These are phyloP conservation scores for Plotosus lineatus DNA, from an alignment of 2,113 vertebrate genomes.

Conservation along the genomic window DNA sequence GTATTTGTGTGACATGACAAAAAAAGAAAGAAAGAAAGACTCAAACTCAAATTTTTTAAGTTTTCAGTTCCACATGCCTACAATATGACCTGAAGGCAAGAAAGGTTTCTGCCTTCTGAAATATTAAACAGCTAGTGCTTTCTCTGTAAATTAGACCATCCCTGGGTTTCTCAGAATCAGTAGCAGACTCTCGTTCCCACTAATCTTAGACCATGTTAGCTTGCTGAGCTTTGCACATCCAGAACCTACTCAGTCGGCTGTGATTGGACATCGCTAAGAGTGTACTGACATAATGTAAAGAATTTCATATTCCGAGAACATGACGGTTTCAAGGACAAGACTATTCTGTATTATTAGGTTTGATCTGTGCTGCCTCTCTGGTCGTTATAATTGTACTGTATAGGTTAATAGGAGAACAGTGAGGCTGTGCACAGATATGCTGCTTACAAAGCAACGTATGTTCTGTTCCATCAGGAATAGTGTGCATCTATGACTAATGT, in stretches of 20 bases:
- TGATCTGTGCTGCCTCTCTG: background rate
- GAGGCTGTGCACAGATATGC: background rate
- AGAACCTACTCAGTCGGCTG: background rate
- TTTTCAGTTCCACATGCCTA: slow-evolving; percentile 62
- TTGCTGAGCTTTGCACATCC: background rate
- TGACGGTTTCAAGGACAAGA: slow-evolving; percentile 38
- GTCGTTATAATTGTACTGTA: slow-evolving; percentile 2
- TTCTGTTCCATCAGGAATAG: background rate
- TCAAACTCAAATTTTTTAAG: too few relatives aligned
- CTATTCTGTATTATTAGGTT: slow-evolving; percentile 41
- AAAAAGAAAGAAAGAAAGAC: too few relatives aligned
- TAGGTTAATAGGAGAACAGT: background rate
- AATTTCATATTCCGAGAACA: slow-evolving; percentile 9
- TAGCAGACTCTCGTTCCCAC: slow-evolving; percentile 41
- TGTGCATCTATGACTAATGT: background rate
- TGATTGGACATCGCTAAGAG: slow-evolving; percentile 10
- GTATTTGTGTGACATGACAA: too few relatives aligned
- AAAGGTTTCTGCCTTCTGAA: slow-evolving; percentile 64
- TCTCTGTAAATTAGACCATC: slow-evolving; percentile 38
- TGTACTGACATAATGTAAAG: background rate
- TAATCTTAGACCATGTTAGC: slow-evolving; percentile 31
- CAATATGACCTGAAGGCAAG: slow-evolving; percentile 66
- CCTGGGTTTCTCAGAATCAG: slow-evolving; percentile 62
- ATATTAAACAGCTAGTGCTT: slow-evolving; percentile 61
- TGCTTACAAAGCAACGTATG: background rate